Conservation (phyloP, 2,888 invertebrate species). For the Lasioglossum figueresi region DNA sequence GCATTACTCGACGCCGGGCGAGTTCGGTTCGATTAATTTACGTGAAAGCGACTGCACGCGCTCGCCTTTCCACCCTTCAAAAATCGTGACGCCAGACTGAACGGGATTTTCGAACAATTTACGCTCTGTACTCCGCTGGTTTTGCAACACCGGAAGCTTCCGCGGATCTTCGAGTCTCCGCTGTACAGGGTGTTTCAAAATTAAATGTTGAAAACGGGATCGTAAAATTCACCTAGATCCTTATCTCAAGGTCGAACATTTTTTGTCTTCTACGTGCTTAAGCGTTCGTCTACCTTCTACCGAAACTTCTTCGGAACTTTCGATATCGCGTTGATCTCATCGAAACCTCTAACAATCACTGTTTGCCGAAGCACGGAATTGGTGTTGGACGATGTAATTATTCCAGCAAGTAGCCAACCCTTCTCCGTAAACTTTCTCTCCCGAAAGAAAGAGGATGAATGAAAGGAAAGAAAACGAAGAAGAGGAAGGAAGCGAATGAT, state of each 20-base stretch:
- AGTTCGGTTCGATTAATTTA: slow-evolving; percentile 44
- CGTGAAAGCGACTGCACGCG: slow-evolving; percentile 25
- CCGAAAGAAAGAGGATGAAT: neutral
- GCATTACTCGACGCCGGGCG: slow-evolving; percentile 11
- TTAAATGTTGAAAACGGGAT: neutral
- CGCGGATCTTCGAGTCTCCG: neutral
- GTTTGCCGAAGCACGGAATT: neutral
- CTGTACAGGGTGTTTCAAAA: neutral
- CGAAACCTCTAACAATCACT: neutral
- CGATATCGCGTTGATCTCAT: neutral
- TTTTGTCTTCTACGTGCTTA: too few relatives aligned
- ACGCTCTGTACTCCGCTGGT: neutral
- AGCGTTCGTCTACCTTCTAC: neutral
- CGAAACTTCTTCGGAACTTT: neutral
- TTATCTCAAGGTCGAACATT: too few relatives aligned
- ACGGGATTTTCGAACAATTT: slow-evolving; percentile 5
- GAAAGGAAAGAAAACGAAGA: neutral
- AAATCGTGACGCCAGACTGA: neutral
- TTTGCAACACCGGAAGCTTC: neutral
- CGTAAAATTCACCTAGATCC: too few relatives aligned
- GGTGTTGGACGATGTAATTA: neutral
- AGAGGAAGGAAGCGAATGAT: neutral
- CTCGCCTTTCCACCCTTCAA: neutral
- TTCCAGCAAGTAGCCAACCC: neutral
- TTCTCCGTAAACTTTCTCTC: neutral